phyloP scores from a whole-genome alignment of 2,113 vertebrate species.

The Isichthys henryi region DNA sequence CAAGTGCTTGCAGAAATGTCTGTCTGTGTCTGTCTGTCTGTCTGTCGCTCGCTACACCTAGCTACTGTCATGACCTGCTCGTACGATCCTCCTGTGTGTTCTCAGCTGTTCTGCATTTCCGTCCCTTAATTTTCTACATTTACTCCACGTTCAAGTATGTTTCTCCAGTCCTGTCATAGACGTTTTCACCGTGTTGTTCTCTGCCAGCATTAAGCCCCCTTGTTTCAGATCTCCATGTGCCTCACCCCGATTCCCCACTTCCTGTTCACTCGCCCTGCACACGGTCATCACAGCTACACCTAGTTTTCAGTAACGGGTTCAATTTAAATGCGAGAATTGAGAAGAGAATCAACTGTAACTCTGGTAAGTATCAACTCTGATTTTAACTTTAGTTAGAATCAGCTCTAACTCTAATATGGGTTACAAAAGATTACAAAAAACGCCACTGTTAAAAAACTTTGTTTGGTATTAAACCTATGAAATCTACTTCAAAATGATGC shows the following conservation, averaged over 20 bases:
- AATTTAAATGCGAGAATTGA: not conserved
- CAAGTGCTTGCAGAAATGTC: no score
- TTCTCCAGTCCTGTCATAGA: no score
- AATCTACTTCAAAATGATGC: not conserved
- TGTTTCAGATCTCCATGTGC: no score
- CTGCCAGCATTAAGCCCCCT: no score
- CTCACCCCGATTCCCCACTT: no score
- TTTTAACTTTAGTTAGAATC: not conserved
- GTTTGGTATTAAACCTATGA: not conserved
- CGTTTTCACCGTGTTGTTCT: no score
- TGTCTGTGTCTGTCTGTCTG: not conserved
- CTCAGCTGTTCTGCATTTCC: no score
- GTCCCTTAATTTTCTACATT: no score
- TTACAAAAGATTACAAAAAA: not conserved
- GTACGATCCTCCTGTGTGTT: no score
- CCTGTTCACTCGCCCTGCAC: no score
- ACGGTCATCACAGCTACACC: not conserved
- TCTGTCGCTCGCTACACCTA: not conserved
- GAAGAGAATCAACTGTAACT: not conserved
- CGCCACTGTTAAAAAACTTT: not conserved
- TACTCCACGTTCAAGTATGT: no score
- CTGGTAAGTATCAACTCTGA: not conserved
- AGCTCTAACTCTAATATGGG: not conserved
- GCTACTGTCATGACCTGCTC: no score
- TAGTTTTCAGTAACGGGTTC: not conserved